Evolutionary conservation across 2,888 invertebrate species (phyloP).

Genomic region (Drosophila mettleri): DNA sequence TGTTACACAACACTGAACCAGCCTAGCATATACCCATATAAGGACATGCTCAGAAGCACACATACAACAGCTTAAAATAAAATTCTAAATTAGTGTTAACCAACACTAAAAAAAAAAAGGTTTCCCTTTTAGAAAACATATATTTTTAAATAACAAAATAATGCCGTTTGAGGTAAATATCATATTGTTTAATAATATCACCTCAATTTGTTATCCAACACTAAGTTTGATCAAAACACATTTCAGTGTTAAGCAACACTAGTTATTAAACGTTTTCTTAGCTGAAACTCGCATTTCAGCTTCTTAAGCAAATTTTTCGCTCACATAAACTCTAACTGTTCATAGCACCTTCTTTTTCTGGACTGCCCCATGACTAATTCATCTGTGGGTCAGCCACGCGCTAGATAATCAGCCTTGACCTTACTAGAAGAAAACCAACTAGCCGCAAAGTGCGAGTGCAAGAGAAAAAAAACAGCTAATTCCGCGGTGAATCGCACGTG

Average conservation of each 20-base stretch:
- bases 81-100: no score
- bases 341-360: neutral
- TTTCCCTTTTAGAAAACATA: no score
- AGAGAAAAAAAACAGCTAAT: slow-evolving; percentile 15
- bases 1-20: neutral
- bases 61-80: no score
- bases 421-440: slow-evolving; percentile 25
- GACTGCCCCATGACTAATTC: slow-evolving; percentile 31
- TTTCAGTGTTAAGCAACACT: slow-evolving; percentile 5
- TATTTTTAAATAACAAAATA: neutral
- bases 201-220: neutral
- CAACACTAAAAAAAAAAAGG: no score
- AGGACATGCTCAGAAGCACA: no score
- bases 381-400: slow-evolving; percentile 20
- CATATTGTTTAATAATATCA: neutral
- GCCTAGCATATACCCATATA: no score
- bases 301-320: neutral
- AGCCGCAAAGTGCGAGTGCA: slow-evolving; percentile 19
- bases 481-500: slow-evolving; percentile 62
- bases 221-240: neutral
- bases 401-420: slow-evolving; percentile 60
- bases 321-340: neutral
- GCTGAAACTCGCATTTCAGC: neutral
- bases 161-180: neutral
- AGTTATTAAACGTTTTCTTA: neutral